Conservation (phyloP, 2,888 invertebrate genomes). For the Epirrhoe tristata region DNA sequence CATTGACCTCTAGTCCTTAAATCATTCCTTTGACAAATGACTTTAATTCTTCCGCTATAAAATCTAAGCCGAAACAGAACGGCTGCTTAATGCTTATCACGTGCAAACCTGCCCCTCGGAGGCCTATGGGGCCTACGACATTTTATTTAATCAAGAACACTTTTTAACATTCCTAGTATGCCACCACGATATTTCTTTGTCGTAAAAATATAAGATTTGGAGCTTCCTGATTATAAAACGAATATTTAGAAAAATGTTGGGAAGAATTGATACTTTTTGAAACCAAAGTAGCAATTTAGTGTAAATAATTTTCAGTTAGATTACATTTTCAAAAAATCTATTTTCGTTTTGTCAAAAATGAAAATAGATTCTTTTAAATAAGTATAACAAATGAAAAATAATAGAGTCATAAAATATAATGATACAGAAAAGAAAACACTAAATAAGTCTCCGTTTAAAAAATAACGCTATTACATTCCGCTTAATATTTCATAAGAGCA, state of each 20-base stretch:
- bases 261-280: not conserved
- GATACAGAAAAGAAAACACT: not conserved
- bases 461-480: conserved; percentile 26
- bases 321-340: too few relatives aligned
- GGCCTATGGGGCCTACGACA: conserved; percentile 61
- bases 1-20: conserved; percentile 36
- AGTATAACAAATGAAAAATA: not conserved
- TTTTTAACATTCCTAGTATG: conserved; percentile 79
- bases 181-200: conserved; percentile 68
- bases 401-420: conserved; percentile 1
- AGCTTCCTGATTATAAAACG: conserved; percentile 49
- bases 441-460: conserved; percentile 6
- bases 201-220: conserved; percentile 52
- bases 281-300: too few relatives aligned
- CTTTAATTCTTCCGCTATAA: conserved; percentile 48
- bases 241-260: not conserved
- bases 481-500: conserved; percentile 35
- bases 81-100: conserved; percentile 68
- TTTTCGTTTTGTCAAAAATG: too few relatives aligned
- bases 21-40: conserved; percentile 43
- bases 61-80: conserved; percentile 47
- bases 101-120: conserved; percentile 57
- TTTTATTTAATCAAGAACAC: conserved; percentile 83
- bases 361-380: too few relatives aligned
- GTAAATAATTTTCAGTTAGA: too few relatives aligned